Conservation (phyloP, 2,113 vertebrate genomes). For the Lontra canadensis region DNA sequence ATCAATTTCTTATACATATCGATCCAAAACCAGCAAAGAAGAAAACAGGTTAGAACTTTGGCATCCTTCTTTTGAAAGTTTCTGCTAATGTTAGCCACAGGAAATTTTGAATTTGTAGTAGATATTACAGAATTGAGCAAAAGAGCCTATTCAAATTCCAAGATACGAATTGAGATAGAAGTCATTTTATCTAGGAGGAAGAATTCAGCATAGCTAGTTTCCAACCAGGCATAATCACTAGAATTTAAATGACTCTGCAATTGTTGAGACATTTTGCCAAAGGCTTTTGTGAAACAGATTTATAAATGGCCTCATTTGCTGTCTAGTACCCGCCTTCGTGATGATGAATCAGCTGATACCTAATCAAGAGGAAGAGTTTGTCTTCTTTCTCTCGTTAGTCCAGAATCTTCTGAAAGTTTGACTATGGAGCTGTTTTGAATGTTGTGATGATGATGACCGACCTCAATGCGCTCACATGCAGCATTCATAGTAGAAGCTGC, state of each 20-base stretch:
- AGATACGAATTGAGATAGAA: background rate
- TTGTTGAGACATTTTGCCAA: background rate
- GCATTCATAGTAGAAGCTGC: background rate
- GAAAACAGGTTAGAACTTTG: background rate
- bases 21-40: background rate
- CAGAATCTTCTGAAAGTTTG: background rate
- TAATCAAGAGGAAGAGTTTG: background rate
- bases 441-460: background rate
- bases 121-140: constrained; percentile 13
- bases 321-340: background rate
- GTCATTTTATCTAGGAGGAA: background rate
- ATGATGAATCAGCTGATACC: background rate
- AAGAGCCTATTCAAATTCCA: background rate
- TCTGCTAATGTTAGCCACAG: background rate
- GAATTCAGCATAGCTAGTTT: background rate
- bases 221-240: background rate
- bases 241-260: background rate
- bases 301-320: background rate
- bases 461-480: fast-evolving
- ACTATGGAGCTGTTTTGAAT: background rate
- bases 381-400: background rate
- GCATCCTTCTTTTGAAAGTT: background rate
- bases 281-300: background rate
- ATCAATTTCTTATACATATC: background rate
- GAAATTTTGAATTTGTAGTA: constrained; percentile 28